A percentile compares a stretch with the other conserved stretches of the same genome.
Conservation (phyloP, 2,113 vertebrate species). For the Astatotilapia flaviijosephi region DNA sequence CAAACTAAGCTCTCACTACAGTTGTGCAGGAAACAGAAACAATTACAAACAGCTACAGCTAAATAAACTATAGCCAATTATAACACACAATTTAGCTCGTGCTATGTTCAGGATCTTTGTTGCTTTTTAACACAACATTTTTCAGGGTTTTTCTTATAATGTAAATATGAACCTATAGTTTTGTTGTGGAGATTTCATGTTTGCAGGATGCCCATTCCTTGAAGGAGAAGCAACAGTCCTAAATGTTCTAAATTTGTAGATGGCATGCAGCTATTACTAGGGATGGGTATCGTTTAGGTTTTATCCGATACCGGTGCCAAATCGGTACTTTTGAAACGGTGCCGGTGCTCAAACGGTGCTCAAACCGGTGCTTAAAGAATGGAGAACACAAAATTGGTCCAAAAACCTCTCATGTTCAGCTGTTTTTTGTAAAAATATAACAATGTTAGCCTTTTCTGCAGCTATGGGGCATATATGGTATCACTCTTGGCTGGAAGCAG, state of each 20-base stretch:
- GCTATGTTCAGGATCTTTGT: not conserved
- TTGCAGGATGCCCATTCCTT: not conserved
- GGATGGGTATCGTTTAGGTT: no score
- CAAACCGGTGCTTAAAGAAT: no score
- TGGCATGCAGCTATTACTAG: not conserved
- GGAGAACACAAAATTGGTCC: no score
- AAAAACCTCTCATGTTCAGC: no score
- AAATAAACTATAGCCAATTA: not conserved
- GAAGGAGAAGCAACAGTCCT: not conserved
- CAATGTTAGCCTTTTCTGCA: no score
- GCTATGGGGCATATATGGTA: no score
- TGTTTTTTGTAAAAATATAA: no score
- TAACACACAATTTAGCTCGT: not conserved
- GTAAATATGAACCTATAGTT: not conserved
- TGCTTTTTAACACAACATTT: not conserved
- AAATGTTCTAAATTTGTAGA: not conserved
- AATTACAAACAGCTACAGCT: not conserved
- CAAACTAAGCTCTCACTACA: accelerated
- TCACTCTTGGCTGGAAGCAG: no score
- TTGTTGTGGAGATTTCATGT: not conserved
- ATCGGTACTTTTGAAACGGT: no score
- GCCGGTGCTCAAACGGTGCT: no score
- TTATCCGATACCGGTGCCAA: no score
- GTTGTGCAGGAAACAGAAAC: not conserved
- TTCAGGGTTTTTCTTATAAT: not conserved